Evolutionary conservation across 2,888 invertebrate genomes (phyloP).

Genomic region (Melinaea marsaeus): DNA sequence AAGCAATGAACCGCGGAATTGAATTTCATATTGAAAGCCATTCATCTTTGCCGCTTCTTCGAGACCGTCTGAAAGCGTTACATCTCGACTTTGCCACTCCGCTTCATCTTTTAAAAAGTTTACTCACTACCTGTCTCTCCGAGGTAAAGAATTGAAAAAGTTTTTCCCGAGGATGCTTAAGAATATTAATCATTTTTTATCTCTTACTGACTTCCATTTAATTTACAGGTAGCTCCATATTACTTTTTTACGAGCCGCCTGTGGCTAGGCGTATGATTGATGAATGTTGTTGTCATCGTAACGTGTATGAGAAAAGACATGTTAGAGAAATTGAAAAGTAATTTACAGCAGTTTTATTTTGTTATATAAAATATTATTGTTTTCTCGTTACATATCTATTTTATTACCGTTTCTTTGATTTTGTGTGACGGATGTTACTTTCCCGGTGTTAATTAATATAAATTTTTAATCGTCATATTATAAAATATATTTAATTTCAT

Average conservation of each 20-base stretch:
- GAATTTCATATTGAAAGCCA: conserved; percentile 81
- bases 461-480: no score
- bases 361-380: no score
- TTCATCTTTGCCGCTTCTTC: no score
- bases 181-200: conserved; percentile 31
- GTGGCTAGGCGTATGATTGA: conserved; percentile 26
- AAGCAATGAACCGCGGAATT: conserved; percentile 83
- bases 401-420: no score
- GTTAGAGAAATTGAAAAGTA: conserved; percentile 3
- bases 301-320: conserved; percentile 12
- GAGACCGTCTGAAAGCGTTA: conserved; percentile 58
- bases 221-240: conserved; percentile 31
- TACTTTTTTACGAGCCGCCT: conserved; percentile 31
- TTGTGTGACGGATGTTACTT: no score
- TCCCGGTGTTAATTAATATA: no score
- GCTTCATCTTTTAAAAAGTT: conserved; percentile 65
- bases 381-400: no score
- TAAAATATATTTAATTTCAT: no score
- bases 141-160: conserved; percentile 32
- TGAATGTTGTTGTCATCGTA: conserved; percentile 23
- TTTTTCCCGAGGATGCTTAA: conserved; percentile 24
- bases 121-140: conserved; percentile 38
- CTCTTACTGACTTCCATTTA: conserved; percentile 29
- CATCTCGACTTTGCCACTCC: conserved; percentile 70
- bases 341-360: conserved; percentile 2